These are phyloP conservation scores for Chaetura pelagica DNA, from an alignment of 2,113 vertebrate species.

Conservation along the genomic window DNA sequence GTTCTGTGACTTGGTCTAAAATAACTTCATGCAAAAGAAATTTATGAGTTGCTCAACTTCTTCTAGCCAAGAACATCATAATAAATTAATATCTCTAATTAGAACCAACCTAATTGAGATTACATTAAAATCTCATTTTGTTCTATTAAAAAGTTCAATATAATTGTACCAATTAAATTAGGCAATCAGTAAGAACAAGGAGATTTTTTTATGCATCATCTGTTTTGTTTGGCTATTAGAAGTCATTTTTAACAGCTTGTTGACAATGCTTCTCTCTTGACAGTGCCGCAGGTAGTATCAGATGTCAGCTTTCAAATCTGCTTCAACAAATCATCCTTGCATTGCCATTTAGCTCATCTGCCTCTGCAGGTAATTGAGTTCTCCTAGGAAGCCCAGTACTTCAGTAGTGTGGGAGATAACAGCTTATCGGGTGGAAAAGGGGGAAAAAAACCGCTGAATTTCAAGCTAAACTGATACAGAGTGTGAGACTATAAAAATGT, in stretches of 20 bases:
- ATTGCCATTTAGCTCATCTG: slow-evolving; percentile 58
- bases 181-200: slow-evolving; percentile 63
- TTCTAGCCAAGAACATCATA: slow-evolving; percentile 53
- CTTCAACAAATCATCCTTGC: slow-evolving; percentile 9
- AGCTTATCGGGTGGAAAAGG: background rate
- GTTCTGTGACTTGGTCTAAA: slow-evolving; percentile 31
- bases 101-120: slow-evolving; percentile 67
- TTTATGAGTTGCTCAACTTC: slow-evolving; percentile 60
- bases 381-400: slow-evolving; percentile 37
- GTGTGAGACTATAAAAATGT: background rate
- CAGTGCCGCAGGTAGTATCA: slow-evolving; percentile 19
- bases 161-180: slow-evolving; percentile 75
- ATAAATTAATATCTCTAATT: slow-evolving; percentile 78
- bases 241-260: slow-evolving; percentile 75
- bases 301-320: slow-evolving; percentile 48
- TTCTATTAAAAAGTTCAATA: slow-evolving; percentile 78
- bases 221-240: slow-evolving; percentile 55
- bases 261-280: slow-evolving; percentile 47
- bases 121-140: slow-evolving; percentile 80
- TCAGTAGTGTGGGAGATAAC: background rate
- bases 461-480: background rate
- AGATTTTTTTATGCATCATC: slow-evolving; percentile 63
- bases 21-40: slow-evolving; percentile 52
- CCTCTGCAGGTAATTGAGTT: slow-evolving; percentile 52
- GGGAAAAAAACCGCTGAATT: background rate